Evolutionary conservation across 2,797 vertebrate genomes (phyloP).

Genomic region (Tiaroga cobitis): DNA sequence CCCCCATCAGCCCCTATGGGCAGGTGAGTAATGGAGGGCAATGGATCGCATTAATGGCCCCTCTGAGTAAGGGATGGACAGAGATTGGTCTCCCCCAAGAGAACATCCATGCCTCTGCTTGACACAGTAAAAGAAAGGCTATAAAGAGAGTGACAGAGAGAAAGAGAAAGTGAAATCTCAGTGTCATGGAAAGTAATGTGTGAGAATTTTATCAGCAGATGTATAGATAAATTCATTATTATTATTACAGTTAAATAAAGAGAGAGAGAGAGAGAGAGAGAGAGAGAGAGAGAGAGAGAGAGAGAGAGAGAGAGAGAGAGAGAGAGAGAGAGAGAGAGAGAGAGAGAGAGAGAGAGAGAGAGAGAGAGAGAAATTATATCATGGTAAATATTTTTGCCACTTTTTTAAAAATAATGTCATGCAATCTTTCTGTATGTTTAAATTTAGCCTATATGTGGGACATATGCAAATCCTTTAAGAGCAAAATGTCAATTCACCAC

Average conservation of each 20-base stretch:
- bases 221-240: not conserved
- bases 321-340: slow-evolving; percentile 59
- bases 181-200: slow-evolving; percentile 44
- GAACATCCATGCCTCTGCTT: slow-evolving; percentile 63
- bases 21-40: slow-evolving; percentile 71
- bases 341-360: slow-evolving; percentile 59
- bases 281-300: slow-evolving; percentile 59
- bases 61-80: slow-evolving; percentile 64
- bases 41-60: slow-evolving; percentile 74
- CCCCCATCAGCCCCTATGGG: slow-evolving; percentile 67
- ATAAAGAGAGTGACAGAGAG: slow-evolving; percentile 59
- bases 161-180: slow-evolving; percentile 53
- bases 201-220: slow-evolving; percentile 2
- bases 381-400: not conserved
- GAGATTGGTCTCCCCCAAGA: slow-evolving; percentile 65
- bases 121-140: slow-evolving; percentile 7
- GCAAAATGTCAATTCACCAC: slow-evolving; percentile 17
- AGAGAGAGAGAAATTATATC: slow-evolving; percentile 50
- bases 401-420: slow-evolving; percentile 27
- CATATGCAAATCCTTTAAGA: slow-evolving; percentile 45
- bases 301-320: slow-evolving; percentile 63
- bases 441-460: slow-evolving; percentile 28
- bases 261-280: not conserved
- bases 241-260: not conserved
- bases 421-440: slow-evolving; percentile 34